Conservation (phyloP, 2,113 vertebrate genomes). For the Pomatostomus ruficeps region DNA sequence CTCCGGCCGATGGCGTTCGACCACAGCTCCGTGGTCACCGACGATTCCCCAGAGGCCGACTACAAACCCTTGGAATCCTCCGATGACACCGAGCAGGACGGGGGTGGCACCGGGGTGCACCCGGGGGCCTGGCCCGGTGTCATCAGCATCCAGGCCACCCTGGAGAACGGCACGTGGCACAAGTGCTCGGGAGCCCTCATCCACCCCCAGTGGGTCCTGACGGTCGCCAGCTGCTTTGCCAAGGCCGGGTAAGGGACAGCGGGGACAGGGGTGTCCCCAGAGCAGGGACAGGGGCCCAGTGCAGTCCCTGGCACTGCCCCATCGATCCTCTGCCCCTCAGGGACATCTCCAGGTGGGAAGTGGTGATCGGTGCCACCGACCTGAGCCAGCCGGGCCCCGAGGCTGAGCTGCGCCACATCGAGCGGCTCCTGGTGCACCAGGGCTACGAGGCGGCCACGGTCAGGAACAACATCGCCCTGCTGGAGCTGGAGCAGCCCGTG, state of each 20-base stretch:
- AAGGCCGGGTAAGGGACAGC: fast-evolving
- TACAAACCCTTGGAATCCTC: neutral
- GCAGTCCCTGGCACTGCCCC: no score
- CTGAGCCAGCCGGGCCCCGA: neutral
- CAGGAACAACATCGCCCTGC: neutral
- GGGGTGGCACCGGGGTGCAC: fast-evolving
- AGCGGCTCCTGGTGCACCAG: fast-evolving
- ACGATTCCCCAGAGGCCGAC: no score
- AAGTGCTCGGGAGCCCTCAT: neutral
- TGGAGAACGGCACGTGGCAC: neutral
- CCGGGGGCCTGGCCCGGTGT: fast-evolving
- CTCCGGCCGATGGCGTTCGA: no score
- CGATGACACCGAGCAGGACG: no score
- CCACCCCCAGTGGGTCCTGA: neutral
- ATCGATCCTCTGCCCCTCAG: neutral
- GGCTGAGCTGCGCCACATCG: neutral
- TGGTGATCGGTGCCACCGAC: neutral
- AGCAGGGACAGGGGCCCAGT: neutral
- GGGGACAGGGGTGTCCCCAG: neutral
- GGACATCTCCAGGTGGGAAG: neutral
- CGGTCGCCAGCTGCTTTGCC: fast-evolving
- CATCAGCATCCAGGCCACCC: neutral
- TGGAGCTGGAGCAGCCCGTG: neutral
- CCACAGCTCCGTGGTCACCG: neutral
- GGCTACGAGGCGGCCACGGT: fast-evolving